These are phyloP conservation scores for Mesopsocus fuscifrons DNA, from an alignment of 2,888 invertebrate genomes.

Conservation along the genomic window DNA sequence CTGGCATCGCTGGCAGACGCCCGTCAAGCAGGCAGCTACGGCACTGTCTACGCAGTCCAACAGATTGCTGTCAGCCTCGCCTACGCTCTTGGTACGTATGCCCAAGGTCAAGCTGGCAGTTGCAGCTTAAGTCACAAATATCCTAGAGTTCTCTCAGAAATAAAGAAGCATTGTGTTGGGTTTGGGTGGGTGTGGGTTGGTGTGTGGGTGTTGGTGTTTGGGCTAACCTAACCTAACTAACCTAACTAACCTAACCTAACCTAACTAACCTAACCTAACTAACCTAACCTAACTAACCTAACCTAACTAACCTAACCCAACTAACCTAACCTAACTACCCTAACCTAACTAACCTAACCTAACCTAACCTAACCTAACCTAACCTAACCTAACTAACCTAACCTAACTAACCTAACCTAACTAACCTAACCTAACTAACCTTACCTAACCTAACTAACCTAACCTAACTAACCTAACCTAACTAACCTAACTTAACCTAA, in stretches of 20 bases:
- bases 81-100: conserved; percentile 55
- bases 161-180: background rate
- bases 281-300: conserved; percentile 16
- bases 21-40: conserved; percentile 41
- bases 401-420: conserved; percentile 16
- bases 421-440: conserved; percentile 15
- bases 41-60: conserved; percentile 64
- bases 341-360: conserved; percentile 16
- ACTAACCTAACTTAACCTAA: conserved; percentile 17
- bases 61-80: conserved; percentile 66
- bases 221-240: background rate
- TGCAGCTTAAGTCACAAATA: conserved; percentile 5
- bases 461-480: conserved; percentile 18
- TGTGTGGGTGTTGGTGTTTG: too few relatives aligned
- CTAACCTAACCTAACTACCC: conserved; percentile 16
- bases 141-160: background rate
- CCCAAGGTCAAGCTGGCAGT: too few relatives aligned
- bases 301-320: conserved; percentile 15
- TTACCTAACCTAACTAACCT: conserved; percentile 16
- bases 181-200: background rate
- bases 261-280: conserved; percentile 15
- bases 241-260: conserved; percentile 13
- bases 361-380: conserved; percentile 16
- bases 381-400: conserved; percentile 15
- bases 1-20: conserved; percentile 51